phyloP scores from a whole-genome alignment of 2,888 invertebrate genomes.

The Rhagium mordax region DNA sequence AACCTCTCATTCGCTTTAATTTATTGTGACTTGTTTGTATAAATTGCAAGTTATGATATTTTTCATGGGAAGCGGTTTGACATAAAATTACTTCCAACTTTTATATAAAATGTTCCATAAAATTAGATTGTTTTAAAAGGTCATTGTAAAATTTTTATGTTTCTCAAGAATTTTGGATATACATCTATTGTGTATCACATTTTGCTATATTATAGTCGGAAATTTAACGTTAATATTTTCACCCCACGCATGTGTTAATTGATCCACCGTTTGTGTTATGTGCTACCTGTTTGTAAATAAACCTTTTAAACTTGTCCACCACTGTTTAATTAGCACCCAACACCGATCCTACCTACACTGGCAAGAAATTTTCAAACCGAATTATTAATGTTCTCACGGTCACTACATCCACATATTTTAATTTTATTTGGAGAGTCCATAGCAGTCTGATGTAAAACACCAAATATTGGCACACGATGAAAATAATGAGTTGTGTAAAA shows the following conservation, averaged over 20 bases:
- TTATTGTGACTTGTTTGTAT: neutral
- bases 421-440: too few species aligned
- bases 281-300: neutral
- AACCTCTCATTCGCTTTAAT: neutral
- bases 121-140: too few species aligned
- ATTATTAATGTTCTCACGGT: neutral
- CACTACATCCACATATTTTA: too few species aligned
- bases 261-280: neutral
- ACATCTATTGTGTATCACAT: too few species aligned
- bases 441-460: too few species aligned
- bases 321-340: neutral
- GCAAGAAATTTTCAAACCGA: neutral
- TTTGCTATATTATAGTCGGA: too few species aligned
- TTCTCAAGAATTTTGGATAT: too few species aligned
- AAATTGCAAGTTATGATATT: neutral
- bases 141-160: too few species aligned
- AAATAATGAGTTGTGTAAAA: too few species aligned
- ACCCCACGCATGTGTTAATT: neutral
- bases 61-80: neutral
- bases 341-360: neutral
- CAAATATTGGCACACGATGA: too few species aligned
- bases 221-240: too few species aligned
- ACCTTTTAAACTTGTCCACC: neutral
- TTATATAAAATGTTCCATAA: too few species aligned
- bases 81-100: neutral